phyloP scores from a whole-genome alignment of 2,113 vertebrate genomes.

The Phalacrocorax pelagicus region DNA sequence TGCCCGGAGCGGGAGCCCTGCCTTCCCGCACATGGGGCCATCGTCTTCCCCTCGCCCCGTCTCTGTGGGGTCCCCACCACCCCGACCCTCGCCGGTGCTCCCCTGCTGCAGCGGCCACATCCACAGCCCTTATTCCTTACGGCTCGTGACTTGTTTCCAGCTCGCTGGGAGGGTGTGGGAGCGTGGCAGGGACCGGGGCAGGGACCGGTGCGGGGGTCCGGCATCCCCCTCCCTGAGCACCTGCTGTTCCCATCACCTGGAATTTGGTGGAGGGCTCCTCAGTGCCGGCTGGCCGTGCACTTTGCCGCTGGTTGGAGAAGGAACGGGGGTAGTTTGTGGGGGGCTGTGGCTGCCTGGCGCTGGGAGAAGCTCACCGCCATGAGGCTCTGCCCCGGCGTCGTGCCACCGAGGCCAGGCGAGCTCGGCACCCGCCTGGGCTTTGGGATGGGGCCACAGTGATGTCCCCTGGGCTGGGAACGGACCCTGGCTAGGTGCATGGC shows the following conservation, averaged over 20 bases:
- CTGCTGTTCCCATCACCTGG: neutral
- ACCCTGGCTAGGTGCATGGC: fast-evolving
- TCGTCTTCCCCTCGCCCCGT: neutral
- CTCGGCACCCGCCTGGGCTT: fast-evolving
- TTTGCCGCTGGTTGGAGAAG: neutral
- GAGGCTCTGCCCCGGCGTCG: neutral
- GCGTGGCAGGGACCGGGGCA: fast-evolving
- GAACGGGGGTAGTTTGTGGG: neutral
- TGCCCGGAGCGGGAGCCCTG: fast-evolving
- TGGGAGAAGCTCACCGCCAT: neutral
- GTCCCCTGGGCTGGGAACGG: neutral
- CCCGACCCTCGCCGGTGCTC: fast-evolving
- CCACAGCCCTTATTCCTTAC: neutral
- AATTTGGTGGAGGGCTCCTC: neutral
- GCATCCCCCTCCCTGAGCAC: neutral
- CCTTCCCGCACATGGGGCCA: no score
- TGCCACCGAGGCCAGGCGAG: neutral
- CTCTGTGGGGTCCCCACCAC: neutral
- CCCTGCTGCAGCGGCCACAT: neutral
- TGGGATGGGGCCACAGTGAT: no score
- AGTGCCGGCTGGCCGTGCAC: fast-evolving
- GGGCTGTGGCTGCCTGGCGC: neutral
- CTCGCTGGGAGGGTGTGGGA: neutral
- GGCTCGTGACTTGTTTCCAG: no score
- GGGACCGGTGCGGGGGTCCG: neutral